Conservation (phyloP, 64 coral and sea anemone species). For the Anthopleura sola region DNA sequence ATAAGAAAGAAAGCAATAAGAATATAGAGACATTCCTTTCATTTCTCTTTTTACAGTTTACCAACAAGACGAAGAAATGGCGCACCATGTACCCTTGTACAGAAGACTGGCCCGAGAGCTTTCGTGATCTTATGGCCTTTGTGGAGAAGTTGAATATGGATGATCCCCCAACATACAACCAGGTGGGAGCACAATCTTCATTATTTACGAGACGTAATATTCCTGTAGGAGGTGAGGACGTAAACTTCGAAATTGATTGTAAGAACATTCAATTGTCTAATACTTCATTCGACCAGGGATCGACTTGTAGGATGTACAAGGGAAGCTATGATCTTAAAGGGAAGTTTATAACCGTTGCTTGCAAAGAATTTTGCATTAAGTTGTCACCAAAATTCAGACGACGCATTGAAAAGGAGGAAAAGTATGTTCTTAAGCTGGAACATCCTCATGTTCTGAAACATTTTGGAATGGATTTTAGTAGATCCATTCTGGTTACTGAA, state of each 20-base stretch:
- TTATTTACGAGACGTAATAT: neutral
- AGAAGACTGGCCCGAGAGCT: neutral
- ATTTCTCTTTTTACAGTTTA: neutral
- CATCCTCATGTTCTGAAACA: slow-evolving; percentile 22
- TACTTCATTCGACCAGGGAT: neutral
- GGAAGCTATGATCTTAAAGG: neutral
- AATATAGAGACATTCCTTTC: neutral
- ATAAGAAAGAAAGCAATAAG: neutral
- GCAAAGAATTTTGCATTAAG: slow-evolving; percentile 19
- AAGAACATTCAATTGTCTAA: neutral
- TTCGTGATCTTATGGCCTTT: neutral
- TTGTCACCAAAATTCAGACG: slow-evolving; percentile 22
- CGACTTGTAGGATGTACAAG: slow-evolving; percentile 30
- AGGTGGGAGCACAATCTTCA: neutral
- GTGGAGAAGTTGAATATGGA: neutral
- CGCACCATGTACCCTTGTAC: neutral
- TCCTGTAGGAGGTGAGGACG: slow-evolving; percentile 3
- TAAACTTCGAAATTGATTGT: neutral
- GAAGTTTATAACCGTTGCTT: neutral
- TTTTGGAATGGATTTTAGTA: slow-evolving; percentile 16
- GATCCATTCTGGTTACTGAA: slow-evolving; percentile 23
- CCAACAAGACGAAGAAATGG: neutral
- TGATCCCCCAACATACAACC: neutral
- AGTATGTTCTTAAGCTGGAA: neutral
- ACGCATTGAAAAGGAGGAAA: slow-evolving; percentile 16